Evolutionary conservation across 2,113 vertebrate species (phyloP).

Genomic region (Xerus inauris): DNA sequence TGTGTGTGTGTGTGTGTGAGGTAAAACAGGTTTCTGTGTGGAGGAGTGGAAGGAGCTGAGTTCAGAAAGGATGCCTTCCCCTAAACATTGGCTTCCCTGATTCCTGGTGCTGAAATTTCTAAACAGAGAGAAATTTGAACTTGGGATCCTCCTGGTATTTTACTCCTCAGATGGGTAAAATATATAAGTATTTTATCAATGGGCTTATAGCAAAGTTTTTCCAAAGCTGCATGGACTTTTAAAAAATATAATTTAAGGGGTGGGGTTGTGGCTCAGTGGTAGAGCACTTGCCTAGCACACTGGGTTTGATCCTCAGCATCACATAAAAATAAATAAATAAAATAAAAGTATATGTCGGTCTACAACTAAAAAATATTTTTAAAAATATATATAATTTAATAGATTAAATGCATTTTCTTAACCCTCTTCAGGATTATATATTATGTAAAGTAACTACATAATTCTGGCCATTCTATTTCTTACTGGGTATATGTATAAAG

Average conservation of each 20-base stretch:
- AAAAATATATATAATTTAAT: not conserved
- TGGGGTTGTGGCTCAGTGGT: too few relatives aligned
- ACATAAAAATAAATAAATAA: too few relatives aligned
- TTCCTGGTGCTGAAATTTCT: too few relatives aligned
- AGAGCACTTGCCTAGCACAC: too few relatives aligned
- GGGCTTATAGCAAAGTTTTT: not conserved
- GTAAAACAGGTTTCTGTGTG: not conserved
- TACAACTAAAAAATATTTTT: too few relatives aligned
- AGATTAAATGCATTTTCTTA: not conserved
- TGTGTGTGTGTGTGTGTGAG: not conserved
- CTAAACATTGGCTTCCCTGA: not conserved
- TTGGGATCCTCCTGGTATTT: too few relatives aligned
- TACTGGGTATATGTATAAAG: not conserved
- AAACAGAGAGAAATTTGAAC: too few relatives aligned
- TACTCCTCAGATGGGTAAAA: too few relatives aligned
- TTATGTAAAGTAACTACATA: not conserved
- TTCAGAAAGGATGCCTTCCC: not conserved
- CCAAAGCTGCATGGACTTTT: not conserved
- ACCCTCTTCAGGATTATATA: not conserved
- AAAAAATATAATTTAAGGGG: constrained; percentile 17
- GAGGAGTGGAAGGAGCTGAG: not conserved
- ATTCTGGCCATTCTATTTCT: not conserved
- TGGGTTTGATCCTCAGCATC: too few relatives aligned
- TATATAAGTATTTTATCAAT: not conserved
- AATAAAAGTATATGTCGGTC: too few relatives aligned